Conservation (phyloP, 2,888 invertebrate species). For the Lumbricus terrestris region DNA sequence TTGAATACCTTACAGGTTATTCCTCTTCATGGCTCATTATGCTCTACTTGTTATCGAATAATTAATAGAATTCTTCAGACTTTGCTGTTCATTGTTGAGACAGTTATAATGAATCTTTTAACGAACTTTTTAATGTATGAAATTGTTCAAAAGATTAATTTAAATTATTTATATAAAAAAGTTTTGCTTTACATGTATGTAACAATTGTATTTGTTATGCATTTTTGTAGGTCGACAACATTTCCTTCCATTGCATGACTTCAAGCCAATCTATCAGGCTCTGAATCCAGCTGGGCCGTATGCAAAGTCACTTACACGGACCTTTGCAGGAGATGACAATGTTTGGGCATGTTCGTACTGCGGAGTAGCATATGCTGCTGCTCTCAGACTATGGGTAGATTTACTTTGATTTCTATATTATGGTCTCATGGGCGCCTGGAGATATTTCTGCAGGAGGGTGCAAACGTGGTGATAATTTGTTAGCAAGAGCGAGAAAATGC, state of each 20-base stretch:
- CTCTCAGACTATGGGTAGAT: background rate
- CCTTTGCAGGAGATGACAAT: background rate
- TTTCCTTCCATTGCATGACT: background rate
- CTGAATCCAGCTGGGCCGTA: constrained; percentile 4
- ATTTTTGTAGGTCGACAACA: constrained; percentile 5
- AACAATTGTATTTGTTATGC: background rate
- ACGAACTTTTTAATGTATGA: background rate
- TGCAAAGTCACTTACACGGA: background rate
- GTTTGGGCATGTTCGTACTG: background rate
- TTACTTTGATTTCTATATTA: background rate
- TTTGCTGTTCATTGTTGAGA: background rate
- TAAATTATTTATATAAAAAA: background rate
- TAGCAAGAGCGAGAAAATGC: no score
- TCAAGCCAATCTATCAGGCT: background rate
- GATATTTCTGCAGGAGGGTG: no score
- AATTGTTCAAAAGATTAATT: background rate
- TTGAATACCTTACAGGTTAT: background rate
- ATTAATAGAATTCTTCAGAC: background rate
- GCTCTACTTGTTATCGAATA: background rate
- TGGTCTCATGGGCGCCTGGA: no score
- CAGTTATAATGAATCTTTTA: background rate
- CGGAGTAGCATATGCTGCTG: background rate
- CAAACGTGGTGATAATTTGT: no score
- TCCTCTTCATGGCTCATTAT: background rate
- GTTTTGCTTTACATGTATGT: background rate